Percentiles rank a stretch among this genome's conserved stretches.
Conservation (phyloP, 2,113 vertebrate species). For the Carassius carassius region DNA sequence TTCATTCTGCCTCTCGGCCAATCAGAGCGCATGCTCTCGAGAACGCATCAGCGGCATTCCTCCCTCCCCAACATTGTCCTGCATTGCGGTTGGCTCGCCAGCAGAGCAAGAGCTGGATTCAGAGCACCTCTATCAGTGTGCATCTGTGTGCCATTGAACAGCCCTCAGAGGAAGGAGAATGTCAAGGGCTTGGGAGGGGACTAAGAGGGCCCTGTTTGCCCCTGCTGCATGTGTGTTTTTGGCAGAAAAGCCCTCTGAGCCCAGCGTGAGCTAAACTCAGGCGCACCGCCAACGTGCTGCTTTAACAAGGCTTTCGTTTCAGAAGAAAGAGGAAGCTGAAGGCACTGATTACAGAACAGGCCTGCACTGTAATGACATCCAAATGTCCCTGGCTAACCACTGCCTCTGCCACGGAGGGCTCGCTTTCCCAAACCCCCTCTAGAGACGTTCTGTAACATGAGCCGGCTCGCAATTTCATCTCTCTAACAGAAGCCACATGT, state of each 20-base stretch:
- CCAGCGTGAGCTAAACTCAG: neutral
- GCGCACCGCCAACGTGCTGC: neutral
- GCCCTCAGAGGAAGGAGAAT: constrained; percentile 30
- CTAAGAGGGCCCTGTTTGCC: neutral
- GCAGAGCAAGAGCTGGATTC: neutral
- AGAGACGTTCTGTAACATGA: constrained; percentile 23
- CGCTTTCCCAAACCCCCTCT: neutral
- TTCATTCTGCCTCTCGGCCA: constrained; percentile 40
- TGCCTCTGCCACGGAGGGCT: neutral
- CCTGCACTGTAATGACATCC: constrained; percentile 50
- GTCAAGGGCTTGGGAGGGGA: constrained; percentile 21
- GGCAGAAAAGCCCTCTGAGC: no score
- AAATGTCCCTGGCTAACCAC: constrained; percentile 36
- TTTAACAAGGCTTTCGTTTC: constrained; percentile 22
- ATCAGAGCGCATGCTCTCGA: neutral
- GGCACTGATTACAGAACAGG: constrained; percentile 19
- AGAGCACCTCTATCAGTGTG: neutral
- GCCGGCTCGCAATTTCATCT: neutral
- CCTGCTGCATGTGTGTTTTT: no score
- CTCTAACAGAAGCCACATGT: constrained; percentile 49
- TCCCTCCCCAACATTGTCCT: neutral
- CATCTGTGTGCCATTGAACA: constrained; percentile 40
- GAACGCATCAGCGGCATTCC: neutral
- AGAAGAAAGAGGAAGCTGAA: constrained; percentile 31
- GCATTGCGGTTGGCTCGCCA: neutral